A percentile compares a stretch with the other conserved stretches of the same genome.
Evolutionary conservation across 2,797 vertebrate genomes (phyloP).

Genomic region (Pogoniulus pusillus): DNA sequence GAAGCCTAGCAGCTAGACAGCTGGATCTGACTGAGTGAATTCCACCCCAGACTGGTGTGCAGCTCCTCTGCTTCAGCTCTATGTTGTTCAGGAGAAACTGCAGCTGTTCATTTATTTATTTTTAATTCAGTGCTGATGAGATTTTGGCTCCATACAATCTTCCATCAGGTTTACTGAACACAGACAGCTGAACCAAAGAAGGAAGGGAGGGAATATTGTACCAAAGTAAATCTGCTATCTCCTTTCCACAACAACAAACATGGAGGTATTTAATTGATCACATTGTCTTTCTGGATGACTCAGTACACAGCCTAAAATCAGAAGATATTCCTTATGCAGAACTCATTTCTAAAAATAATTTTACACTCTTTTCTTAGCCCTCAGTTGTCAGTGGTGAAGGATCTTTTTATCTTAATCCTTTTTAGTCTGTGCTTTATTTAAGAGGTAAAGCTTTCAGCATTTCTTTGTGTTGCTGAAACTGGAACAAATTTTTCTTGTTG

Average conservation of each 20-base stretch:
- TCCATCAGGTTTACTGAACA: neutral
- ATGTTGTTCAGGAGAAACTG: neutral
- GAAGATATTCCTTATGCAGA: neutral
- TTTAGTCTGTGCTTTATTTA: constrained; percentile 18
- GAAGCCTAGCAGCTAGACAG: neutral
- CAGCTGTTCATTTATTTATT: neutral
- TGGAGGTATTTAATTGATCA: neutral
- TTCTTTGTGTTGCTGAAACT: constrained; percentile 9
- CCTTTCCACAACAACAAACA: neutral
- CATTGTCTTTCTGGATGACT: neutral
- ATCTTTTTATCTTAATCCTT: constrained; percentile 15
- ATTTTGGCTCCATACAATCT: neutral
- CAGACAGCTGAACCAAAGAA: neutral
- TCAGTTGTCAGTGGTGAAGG: neutral
- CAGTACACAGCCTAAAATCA: neutral
- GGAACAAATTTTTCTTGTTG: constrained; percentile 1
- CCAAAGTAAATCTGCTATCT: neutral
- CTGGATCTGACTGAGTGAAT: neutral
- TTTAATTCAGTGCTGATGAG: neutral
- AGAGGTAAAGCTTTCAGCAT: neutral
- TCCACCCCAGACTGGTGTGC: neutral
- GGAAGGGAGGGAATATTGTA: neutral
- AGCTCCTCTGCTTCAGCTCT: neutral
- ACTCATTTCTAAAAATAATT: constrained; percentile 4
- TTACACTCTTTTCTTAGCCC: neutral